A percentile compares a stretch with the other conserved stretches of the same genome.
These are phyloP conservation scores for Sicus ferrugineus DNA, from an alignment of 2,888 invertebrate species.

Conservation along the genomic window DNA sequence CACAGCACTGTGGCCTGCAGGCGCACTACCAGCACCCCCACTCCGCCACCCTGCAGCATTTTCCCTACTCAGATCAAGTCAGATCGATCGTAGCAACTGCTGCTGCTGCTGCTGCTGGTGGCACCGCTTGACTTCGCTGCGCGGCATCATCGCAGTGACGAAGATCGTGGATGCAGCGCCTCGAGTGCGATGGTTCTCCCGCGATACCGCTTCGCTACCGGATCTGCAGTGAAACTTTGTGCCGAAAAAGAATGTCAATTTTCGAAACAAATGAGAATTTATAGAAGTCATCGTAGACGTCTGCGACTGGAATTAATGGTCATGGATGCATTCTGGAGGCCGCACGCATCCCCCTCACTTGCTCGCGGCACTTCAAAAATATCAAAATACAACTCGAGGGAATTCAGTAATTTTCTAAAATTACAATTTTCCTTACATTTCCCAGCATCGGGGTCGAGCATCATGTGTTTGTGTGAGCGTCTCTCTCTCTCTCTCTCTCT, in stretches of 20 bases:
- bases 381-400: neutral
- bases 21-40: no score
- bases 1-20: neutral
- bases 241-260: conserved; percentile 10
- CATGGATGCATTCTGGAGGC: neutral
- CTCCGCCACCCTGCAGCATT: neutral
- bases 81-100: neutral
- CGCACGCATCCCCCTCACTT: neutral
- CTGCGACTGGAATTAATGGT: conserved; percentile 5
- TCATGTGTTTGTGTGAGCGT: neutral
- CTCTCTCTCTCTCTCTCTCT: no score
- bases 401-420: conserved; percentile 16
- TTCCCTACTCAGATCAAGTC: neutral
- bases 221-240: conserved; percentile 1
- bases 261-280: conserved; percentile 8
- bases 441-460: neutral
- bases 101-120: neutral
- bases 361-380: neutral
- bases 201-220: no score
- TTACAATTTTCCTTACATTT: conserved; percentile 9
- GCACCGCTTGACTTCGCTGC: neutral
- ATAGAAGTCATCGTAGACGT: conserved; percentile 12
- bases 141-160: neutral
- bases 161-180: neutral
- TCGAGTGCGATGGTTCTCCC: neutral